Conservation (phyloP, 2,113 vertebrate genomes). For the Centropus unirufus region DNA sequence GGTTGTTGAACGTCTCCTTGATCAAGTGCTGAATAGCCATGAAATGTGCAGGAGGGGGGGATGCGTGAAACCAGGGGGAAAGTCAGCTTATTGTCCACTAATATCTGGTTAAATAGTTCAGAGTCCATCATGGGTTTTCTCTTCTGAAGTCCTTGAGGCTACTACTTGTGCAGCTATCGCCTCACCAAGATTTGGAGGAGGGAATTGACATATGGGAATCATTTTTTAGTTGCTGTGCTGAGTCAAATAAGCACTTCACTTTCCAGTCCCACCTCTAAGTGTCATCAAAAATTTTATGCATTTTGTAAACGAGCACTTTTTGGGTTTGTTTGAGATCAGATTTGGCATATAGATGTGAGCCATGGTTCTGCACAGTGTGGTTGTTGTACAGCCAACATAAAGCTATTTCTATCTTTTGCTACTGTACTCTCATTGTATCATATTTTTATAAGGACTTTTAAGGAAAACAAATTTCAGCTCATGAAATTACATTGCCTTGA, state of each 20-base stretch:
- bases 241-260: not conserved
- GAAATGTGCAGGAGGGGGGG: not conserved
- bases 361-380: not conserved
- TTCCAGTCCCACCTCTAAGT: not conserved
- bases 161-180: not conserved
- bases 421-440: not conserved
- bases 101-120: not conserved
- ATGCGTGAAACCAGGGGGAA: not conserved
- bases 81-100: not conserved
- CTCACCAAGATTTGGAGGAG: not conserved
- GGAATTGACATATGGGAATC: not conserved
- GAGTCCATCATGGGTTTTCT: not conserved
- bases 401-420: not conserved
- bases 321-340: not conserved
- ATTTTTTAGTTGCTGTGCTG: not conserved
- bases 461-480: not conserved
- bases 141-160: not conserved
- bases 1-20: not conserved
- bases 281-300: not conserved
- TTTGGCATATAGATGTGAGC: not conserved
- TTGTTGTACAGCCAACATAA: not conserved
- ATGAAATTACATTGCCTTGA: not conserved
- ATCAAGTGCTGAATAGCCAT: not conserved
- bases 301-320: not conserved
- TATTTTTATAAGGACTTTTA: not conserved